These are phyloP conservation scores for Corythornis leucogaster DNA, from an alignment of 2,797 vertebrate genomes.

Conservation along the genomic window DNA sequence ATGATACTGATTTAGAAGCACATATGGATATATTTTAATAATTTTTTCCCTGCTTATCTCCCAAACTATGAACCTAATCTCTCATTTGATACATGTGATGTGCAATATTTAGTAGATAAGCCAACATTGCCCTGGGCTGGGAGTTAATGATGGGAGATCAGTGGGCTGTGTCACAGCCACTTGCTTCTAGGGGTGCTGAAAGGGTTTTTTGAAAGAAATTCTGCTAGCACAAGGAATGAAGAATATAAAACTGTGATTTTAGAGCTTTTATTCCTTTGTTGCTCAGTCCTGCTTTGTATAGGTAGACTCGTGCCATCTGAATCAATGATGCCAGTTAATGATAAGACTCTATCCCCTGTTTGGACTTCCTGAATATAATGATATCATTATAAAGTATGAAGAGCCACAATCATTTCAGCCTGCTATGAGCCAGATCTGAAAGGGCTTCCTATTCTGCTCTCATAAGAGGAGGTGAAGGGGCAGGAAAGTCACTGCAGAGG, in stretches of 20 bases:
- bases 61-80: not conserved
- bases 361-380: not conserved
- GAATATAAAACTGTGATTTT: not conserved
- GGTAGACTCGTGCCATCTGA: not conserved
- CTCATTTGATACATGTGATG: not conserved
- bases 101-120: not conserved
- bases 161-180: not conserved
- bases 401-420: not conserved
- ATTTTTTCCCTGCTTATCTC: not conserved
- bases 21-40: not conserved
- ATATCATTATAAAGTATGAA: not conserved
- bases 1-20: not conserved
- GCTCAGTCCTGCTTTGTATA: not conserved
- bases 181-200: not conserved
- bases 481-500: not conserved
- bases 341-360: not conserved
- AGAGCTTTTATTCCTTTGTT: not conserved
- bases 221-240: not conserved
- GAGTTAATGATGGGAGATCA: not conserved
- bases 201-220: not conserved
- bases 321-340: accelerated
- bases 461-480: not conserved
- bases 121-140: not conserved
- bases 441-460: not conserved
- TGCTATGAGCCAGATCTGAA: not conserved